Percentiles rank a stretch among this genome's conserved stretches.
Evolutionary conservation across 2,113 vertebrate species (phyloP).

Genomic region (Fukomys damarensis): DNA sequence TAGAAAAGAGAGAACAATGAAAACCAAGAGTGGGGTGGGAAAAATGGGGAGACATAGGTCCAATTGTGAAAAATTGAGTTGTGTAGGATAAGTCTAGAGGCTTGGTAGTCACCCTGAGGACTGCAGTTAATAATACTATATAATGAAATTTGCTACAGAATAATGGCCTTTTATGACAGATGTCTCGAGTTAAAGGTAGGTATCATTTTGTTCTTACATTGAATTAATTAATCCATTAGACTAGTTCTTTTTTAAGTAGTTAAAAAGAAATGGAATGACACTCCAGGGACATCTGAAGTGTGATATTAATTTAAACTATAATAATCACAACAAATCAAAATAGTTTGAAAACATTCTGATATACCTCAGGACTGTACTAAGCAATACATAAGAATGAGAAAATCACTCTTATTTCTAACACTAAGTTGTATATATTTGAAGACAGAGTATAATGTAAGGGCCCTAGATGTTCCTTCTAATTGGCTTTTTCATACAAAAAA

Average conservation of each 20-base stretch:
- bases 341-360: constrained; percentile 1
- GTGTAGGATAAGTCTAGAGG: not conserved
- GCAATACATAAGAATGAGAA: not conserved
- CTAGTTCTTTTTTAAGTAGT: not conserved
- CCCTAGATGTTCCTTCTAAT: not conserved
- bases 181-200: not conserved
- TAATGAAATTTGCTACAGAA: not conserved
- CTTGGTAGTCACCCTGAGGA: not conserved
- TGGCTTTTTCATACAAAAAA: not conserved
- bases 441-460: not conserved
- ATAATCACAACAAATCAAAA: constrained; percentile 34
- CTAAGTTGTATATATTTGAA: not conserved
- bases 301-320: constrained; percentile 43
- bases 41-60: not conserved
- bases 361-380: not conserved
- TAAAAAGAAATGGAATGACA: not conserved
- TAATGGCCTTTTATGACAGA: not conserved
- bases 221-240: not conserved
- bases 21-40: not conserved
- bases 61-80: not conserved
- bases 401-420: constrained; percentile 3
- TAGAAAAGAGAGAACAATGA: not conserved
- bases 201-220: not conserved
- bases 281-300: not conserved
- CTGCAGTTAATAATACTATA: not conserved